phyloP scores from a whole-genome alignment of 2,113 vertebrate genomes.

The Lampris incognitus region DNA sequence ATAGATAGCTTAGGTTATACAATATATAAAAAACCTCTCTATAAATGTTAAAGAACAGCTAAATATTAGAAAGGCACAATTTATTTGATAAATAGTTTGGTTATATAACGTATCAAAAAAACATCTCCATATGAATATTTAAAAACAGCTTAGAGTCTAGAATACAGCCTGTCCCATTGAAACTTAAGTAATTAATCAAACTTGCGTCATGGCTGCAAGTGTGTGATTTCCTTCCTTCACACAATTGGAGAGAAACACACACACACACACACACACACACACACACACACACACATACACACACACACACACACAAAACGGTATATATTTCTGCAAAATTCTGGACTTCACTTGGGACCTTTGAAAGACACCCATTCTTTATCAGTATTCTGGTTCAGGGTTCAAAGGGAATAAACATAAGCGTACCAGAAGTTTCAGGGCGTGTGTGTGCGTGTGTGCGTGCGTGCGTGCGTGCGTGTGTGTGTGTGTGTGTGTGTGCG shows the following conservation, averaged over 20 bases:
- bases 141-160: no score
- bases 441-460: constrained; percentile 1
- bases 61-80: no score
- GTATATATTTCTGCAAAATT: background rate
- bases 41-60: no score
- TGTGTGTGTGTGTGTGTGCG: constrained; percentile 14
- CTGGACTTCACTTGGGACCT: constrained; percentile 23
- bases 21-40: no score
- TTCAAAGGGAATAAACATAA: constrained; percentile 34
- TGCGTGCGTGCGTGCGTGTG: background rate
- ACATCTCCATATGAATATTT: no score
- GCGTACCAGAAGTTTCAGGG: constrained; percentile 14
- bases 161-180: no score
- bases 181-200: no score
- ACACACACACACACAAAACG: background rate
- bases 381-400: constrained; percentile 47
- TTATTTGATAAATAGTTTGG: no score
- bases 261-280: constrained; percentile 8
- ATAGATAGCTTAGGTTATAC: no score
- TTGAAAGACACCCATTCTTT: constrained; percentile 51
- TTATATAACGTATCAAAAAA: no score
- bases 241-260: background rate
- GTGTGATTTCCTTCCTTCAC: no score
- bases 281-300: background rate
- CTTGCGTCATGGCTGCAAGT: no score